Evolutionary conservation across 2,888 invertebrate species (phyloP).

Genomic region (Azorinus chamasolen): DNA sequence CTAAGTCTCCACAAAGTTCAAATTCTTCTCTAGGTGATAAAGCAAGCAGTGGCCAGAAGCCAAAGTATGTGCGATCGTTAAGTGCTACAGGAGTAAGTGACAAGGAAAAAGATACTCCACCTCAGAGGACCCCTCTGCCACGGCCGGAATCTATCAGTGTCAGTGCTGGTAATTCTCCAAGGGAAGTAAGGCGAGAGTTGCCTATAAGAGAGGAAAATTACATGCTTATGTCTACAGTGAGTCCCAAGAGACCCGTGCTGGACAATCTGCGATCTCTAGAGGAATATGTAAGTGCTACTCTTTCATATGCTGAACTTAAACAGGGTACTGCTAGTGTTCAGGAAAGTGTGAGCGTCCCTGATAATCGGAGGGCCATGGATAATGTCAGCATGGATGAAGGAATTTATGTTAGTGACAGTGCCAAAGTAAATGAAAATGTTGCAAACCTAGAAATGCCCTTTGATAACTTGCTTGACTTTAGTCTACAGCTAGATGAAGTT

Average conservation of each 20-base stretch:
- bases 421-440: slow-evolving; percentile 7
- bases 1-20: slow-evolving; percentile 36
- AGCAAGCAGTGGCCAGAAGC: slow-evolving; percentile 25
- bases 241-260: slow-evolving; percentile 64
- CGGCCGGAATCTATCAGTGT: slow-evolving; percentile 43
- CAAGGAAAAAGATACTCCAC: slow-evolving; percentile 4
- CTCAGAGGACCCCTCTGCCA: slow-evolving; percentile 1
- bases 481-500: slow-evolving; percentile 61
- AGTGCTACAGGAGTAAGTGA: slow-evolving; percentile 65
- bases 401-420: not conserved
- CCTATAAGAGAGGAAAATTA: slow-evolving; percentile 77
- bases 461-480: slow-evolving; percentile 63
- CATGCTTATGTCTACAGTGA: slow-evolving; percentile 77
- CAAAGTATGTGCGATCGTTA: slow-evolving; percentile 63
- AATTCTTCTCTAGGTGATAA: slow-evolving; percentile 19
- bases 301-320: slow-evolving; percentile 3
- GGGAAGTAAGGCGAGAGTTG: slow-evolving; percentile 41
- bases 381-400: no score
- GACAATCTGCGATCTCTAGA: slow-evolving; percentile 68
- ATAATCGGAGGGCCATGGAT: no score
- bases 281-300: slow-evolving; percentile 52
- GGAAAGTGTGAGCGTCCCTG: slow-evolving; percentile 22
- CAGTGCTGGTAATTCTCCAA: slow-evolving; percentile 64
- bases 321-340: slow-evolving; percentile 4
- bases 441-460: slow-evolving; percentile 54